Conservation (phyloP, 2,888 invertebrate genomes). For the Eristalinus aeneus region DNA sequence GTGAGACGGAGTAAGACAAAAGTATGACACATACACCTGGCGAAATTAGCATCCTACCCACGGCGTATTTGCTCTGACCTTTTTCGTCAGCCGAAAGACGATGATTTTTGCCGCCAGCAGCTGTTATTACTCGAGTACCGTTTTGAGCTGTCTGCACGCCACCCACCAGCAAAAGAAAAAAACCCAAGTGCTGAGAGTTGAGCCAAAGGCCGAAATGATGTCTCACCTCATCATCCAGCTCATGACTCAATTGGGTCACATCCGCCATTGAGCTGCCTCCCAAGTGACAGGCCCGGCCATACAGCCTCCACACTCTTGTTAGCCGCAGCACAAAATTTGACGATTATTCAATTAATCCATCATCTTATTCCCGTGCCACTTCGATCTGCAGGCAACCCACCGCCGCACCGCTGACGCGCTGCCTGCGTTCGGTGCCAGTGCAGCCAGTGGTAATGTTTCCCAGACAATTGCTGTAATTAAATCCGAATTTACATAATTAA, state of each 20-base stretch:
- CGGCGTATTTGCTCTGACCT: conserved; percentile 34
- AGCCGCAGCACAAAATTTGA: conserved; percentile 32
- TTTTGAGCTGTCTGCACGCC: conserved; percentile 50
- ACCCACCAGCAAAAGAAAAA: conserved; percentile 50
- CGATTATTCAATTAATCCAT: conserved; percentile 46
- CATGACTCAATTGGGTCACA: conserved; percentile 54
- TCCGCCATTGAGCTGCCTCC: conserved; percentile 37
- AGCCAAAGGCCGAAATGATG: conserved; percentile 5
- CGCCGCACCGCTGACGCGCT: neutral
- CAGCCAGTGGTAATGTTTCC: conserved; percentile 42
- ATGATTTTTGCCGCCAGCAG: conserved; percentile 25
- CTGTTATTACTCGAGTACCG: conserved; percentile 53
- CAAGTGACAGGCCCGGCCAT: neutral
- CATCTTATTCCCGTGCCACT: neutral
- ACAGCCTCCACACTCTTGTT: conserved; percentile 40
- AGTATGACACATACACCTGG: conserved; percentile 27
- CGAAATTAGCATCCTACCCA: conserved; percentile 62
- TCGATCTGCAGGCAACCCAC: neutral
- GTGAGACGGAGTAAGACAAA: too few species aligned
- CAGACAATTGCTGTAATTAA: conserved; percentile 69
- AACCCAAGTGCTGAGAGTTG: neutral
- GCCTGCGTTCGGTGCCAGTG: neutral
- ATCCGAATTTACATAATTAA: conserved; percentile 69
- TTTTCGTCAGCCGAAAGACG: conserved; percentile 44
- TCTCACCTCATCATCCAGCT: neutral